Evolutionary conservation across 2,113 vertebrate genomes (phyloP), one percentile per base, ranked within the genome.

Genomic region (Eretmochelys imbricata): DNA sequence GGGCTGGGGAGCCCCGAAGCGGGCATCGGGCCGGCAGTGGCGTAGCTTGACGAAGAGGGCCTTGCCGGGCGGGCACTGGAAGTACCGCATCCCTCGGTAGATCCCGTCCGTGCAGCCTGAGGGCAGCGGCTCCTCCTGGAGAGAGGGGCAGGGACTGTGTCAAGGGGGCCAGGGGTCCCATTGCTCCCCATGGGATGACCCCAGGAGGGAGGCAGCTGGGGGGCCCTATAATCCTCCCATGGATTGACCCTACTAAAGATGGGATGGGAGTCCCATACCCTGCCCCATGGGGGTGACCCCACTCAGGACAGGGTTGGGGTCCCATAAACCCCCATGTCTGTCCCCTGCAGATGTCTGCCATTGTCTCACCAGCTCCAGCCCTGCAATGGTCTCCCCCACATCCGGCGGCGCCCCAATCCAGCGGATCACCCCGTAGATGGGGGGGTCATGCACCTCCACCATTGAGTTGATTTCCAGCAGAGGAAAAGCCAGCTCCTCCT

Each of bases 401-500:
- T 98, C 98, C 2, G 55, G 82, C 65, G 98, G 98, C 29, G 92
- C 93, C 29, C 98, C 99, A 17, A 99, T 98, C 98, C 98, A 99
- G 83, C 98, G 98, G 31, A 99, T 98, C 10, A 99, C 98, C 6
- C 99, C 99, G 11, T 97, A 99, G 14, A 98, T 96, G 0, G 98
- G 98, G 1, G 98, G 98, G 29, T 99, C 98, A 31, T 99, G 98
- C 59, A 99, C 98, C 82, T 99, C 98, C 2, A 99, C 98, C 98
- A 99, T 98, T 1, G 98, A 99, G 22, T 98, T 98, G 50, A 98
- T 97, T 83, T 99, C 99, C 88, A 99, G 90, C 14, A 46, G 57
- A 38, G 46, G 46, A 53, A 92, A 92, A 17, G 46, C 51, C 31
- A 83, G 85, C 7, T 92, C 94, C 7, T 49, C 55, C 81, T 95